A percentile compares a stretch with the other conserved stretches of the same genome.
Conservation (phyloP, 2,797 vertebrate species). For the Enteromius unitaeniatus region DNA sequence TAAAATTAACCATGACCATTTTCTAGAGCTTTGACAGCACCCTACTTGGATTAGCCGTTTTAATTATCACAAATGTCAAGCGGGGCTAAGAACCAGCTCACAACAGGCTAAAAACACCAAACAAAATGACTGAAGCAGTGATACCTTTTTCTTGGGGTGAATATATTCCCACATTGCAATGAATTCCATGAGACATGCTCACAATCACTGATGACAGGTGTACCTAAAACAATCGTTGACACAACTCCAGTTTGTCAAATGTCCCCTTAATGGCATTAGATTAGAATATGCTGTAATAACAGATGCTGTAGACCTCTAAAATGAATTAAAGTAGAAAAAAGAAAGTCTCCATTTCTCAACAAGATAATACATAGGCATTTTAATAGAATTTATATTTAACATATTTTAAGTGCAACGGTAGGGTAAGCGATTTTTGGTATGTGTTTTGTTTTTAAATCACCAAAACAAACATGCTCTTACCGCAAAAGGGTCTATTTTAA, state of each 20-base stretch:
- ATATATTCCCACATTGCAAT: not conserved
- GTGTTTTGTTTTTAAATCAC: too few relatives aligned
- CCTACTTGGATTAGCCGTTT: conserved; percentile 56
- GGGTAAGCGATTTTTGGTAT: too few relatives aligned
- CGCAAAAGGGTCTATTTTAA: too few relatives aligned
- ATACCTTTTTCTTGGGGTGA: conserved; percentile 17
- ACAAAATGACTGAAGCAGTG: conserved; percentile 9
- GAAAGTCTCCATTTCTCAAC: too few relatives aligned
- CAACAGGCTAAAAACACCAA: conserved; percentile 53
- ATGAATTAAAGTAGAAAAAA: not conserved
- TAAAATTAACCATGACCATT: conserved; percentile 55
- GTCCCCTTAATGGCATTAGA: not conserved
- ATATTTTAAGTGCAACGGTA: not conserved
- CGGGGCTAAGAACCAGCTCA: conserved; percentile 47
- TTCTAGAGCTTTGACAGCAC: conserved; percentile 41
- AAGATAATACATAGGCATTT: too few relatives aligned
- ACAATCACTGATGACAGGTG: not conserved
- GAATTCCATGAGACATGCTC: not conserved
- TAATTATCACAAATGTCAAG: conserved; percentile 65
- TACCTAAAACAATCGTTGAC: not conserved
- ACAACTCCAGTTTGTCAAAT: not conserved
- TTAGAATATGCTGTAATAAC: not conserved
- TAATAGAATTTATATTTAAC: not conserved
- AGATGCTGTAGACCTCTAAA: not conserved
- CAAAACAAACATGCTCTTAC: too few relatives aligned